Percentiles rank a stretch among this genome's conserved stretches.
phyloP scores from a whole-genome alignment of 2,888 invertebrate species.

The Hyppa rectilinea region DNA sequence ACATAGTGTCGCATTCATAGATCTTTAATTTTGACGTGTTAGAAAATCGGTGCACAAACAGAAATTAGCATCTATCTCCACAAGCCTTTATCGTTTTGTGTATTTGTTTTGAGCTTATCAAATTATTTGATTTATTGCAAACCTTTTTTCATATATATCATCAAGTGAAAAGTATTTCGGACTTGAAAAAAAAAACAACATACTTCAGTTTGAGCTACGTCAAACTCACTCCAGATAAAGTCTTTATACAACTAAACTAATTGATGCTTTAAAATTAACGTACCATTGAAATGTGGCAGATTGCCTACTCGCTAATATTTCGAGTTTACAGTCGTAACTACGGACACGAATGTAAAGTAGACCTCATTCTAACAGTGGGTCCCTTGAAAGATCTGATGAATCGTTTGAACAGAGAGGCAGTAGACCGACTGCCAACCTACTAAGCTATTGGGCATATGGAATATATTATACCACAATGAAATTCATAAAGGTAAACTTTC shows the following conservation, averaged over 20 bases:
- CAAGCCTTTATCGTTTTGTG: background rate
- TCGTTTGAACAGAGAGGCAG: conserved; percentile 72
- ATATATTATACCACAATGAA: conserved; percentile 60
- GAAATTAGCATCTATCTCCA: conserved; percentile 7
- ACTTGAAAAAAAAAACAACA: conserved; percentile 6
- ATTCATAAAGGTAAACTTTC: conserved; percentile 50
- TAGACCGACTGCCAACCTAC: conserved; percentile 55
- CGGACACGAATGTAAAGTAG: conserved; percentile 86
- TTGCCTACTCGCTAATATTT: conserved; percentile 86
- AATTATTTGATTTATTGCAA: conserved; percentile 21
- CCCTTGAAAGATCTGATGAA: conserved; percentile 79
- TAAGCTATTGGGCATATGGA: conserved; percentile 43
- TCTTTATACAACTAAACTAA: conserved; percentile 45
- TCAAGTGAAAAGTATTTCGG: background rate
- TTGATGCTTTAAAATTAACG: conserved; percentile 61
- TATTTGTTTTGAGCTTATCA: background rate
- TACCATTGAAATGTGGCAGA: conserved; percentile 85
- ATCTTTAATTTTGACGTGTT: conserved; percentile 3
- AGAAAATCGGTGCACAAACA: conserved; percentile 13
- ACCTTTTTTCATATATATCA: conserved; percentile 22
- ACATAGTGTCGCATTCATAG: conserved; percentile 35
- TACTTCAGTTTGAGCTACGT: conserved; percentile 58
- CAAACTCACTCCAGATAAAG: conserved; percentile 58
- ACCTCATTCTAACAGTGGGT: conserved; percentile 84
- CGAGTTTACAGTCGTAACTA: conserved; percentile 79